Evolutionary conservation across 2,797 vertebrate genomes (phyloP), one percentile per base, ranked within the genome.

Genomic region (Pseudochromis fuscus): DNA sequence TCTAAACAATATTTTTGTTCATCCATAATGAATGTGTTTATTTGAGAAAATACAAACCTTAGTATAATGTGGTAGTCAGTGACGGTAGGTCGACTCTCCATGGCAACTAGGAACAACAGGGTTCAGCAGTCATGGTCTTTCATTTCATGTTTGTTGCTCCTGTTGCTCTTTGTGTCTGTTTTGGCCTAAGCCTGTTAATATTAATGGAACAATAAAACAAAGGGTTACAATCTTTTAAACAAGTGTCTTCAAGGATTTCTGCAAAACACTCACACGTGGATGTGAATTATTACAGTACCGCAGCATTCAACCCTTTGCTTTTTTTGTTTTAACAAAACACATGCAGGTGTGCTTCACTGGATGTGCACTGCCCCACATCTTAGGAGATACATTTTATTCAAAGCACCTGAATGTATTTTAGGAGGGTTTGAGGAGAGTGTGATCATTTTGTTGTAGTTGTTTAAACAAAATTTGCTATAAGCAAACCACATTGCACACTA

Each of bases 381-480:
- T 16, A 27, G 37, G 52, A 57, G 37, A 71, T 28, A 15, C 7
- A 61, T 66, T 61, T 3, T 7, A 35, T 7, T 35, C 33, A 21
- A 60, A 63, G 27, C 11, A 2, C 15, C 37, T 5, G 9, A 0
- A 7, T 45, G 24, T 58, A 61, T 67, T 72, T 52, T 49, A 11
- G 25, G 18, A 52, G 8, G 31, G 44, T 16, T 60, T 31, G 37
- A 60, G 16, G 11, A 23, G 31, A 33, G 16, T 45, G 15, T 44
- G 16, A 40, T 35, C 5, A 57, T 67, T 33, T 25, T 12, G 65
- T 33, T 64, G 1, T 55, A n/a, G n/a, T n/a, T 23, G 23, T 53
- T 67, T 42, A 68, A 65, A 55, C 7, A 42, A 45, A 62, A 48
- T 21, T 25, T 53, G 37, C 27, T n/a, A 5, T 10, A 44, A 31